Evolutionary conservation across 2,888 invertebrate genomes (phyloP), one percentile per base, ranked within the genome.

Genomic region (Cremastobaeus sp.): DNA sequence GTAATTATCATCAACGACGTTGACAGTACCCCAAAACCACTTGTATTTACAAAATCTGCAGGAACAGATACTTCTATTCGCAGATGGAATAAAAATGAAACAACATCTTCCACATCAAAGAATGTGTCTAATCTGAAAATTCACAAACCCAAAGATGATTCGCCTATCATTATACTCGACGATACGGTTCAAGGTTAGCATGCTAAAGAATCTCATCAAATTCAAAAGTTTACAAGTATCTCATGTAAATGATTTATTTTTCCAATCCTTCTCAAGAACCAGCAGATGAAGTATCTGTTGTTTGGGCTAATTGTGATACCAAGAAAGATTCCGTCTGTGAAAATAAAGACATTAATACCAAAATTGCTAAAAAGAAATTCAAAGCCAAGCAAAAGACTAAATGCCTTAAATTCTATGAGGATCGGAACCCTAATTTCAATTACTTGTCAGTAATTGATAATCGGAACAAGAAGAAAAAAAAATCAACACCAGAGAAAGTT

Each of bases 211-310:
- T n/a, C n/a, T n/a, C n/a, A n/a, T n/a, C n/a, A n/a, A n/a, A n/a
- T n/a, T n/a, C n/a, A n/a, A n/a, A n/a, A n/a, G 37, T 37, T 37
- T 5, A 37, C 8, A 37, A 14, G 12, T 37, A n/a, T 32, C 9
- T 32, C 34, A 25, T 25, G 3, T 25, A 25, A 25, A 25, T 5
- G 8, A 5, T 5, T 25, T 25, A 25, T 3, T 25, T 25, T 3
- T 25, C 8, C 3, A 25, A 25, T 25, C 25, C 3, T 5, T 25
- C 8, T 21, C 25, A 45, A 12, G 4, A 25, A 25, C 3, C 1
- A 41, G 14, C n/a, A 35, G 62, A 50, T 28, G 62, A 62, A 11
- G 8, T 62, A 21, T 9, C 62, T 9, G 48, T 62, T 8, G 28
- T 62, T 2, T 62, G 62, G 62, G 50, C 39, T 48, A 62, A 50